Conservation (phyloP, 2,113 vertebrate species). For the Sclerurus mexicanus region DNA sequence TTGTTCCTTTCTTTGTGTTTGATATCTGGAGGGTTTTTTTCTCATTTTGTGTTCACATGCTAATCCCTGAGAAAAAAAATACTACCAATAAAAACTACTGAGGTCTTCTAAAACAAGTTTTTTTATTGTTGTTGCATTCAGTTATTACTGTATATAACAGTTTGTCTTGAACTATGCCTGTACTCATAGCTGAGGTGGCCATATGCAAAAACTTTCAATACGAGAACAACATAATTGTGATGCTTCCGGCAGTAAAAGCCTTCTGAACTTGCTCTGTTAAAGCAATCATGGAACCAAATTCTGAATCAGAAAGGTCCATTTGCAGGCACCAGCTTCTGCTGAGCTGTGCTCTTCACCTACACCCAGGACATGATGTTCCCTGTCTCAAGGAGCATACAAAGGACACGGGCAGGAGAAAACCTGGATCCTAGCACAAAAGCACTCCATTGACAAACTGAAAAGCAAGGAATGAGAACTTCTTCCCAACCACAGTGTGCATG, state of each 20-base stretch:
- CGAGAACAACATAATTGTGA: neutral
- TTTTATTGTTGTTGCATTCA: neutral
- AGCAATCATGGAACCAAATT: neutral
- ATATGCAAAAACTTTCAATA: neutral
- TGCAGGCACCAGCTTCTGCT: neutral
- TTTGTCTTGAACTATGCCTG: neutral
- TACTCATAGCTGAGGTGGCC: neutral
- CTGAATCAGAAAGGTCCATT: neutral
- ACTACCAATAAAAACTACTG: neutral
- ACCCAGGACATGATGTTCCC: neutral
- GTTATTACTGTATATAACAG: neutral
- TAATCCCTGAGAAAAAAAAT: neutral
- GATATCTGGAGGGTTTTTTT: neutral
- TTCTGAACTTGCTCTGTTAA: neutral
- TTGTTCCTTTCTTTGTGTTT: neutral
- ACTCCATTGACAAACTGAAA: neutral
- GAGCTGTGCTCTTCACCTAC: neutral
- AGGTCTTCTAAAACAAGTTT: neutral
- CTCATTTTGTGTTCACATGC: neutral
- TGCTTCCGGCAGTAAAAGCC: neutral
- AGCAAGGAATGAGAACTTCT: neutral
- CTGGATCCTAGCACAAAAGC: neutral
- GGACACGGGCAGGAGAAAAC: accelerated
- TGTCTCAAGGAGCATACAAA: neutral
- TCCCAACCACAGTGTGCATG: neutral